Evolutionary conservation across 2,888 invertebrate species (phyloP), one percentile per base, ranked within the genome.

Genomic region (Fragum whitleyi): DNA sequence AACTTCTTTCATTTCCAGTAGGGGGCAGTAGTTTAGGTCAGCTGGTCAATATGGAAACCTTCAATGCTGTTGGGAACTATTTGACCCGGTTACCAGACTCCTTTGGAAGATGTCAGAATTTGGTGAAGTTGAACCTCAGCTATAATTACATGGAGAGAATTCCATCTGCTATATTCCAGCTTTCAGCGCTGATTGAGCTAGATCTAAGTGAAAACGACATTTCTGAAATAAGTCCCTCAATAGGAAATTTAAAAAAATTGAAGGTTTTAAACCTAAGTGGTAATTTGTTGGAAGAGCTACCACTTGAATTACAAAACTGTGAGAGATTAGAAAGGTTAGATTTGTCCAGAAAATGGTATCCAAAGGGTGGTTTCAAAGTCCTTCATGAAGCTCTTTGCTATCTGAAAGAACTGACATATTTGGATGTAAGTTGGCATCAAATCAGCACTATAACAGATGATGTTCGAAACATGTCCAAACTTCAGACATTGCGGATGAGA

Each of bases 341-440:
- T 76, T 72, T 92, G 59, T 92, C 92, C 9, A 90, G 91, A 26
- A 92, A 92, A 71, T 91, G 90, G 86, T 90, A 91, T 51, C 91
- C 92, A 19, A 85, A 89, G 26, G 89, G 90, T 39, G 89, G 88
- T 7, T 83, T 92, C 71, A 85, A 75, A 72, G 86, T 81, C 2
- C 83, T 92, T 36, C 92, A 91, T 21, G 84, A 85, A 16, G 89
- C 90, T 26, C 84, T 91, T 11, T 90, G 90, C 77, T 72, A 80
- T 36, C 77, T 92, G 26, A 76, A 84, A 53, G 89, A 90, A 53
- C 82, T 92, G 42, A 74, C 76, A 1, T 83, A 86, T n/a, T 86
- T 92, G 6, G 89, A 91, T 73, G 85, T 91, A 9, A 91, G 90
- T 47, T 92, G 92, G 92, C 92, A 92, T 68, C 88, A 88, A 77